phyloP scores from a whole-genome alignment of 2,888 invertebrate species.

The Caenorhabditis sp. region DNA sequence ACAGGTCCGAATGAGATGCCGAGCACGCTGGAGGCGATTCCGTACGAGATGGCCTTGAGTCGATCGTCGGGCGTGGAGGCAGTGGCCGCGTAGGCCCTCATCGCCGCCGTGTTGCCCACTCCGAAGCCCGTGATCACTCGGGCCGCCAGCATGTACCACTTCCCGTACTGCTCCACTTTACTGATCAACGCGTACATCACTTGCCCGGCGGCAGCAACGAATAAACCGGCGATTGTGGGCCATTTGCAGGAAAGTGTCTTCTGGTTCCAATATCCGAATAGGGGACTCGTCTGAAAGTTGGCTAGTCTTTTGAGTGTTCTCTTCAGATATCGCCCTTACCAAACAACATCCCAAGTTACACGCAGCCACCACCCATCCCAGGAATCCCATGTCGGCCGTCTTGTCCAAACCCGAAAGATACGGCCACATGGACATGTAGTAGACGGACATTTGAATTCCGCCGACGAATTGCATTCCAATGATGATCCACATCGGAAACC shows the following conservation, averaged over 20 bases:
- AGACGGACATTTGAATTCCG: conserved; percentile 53
- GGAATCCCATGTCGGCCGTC: conserved; percentile 37
- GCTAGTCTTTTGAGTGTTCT: too few species aligned
- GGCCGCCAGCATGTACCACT: conserved; percentile 59
- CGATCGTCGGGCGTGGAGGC: conserved; percentile 59
- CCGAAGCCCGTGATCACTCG: conserved; percentile 59
- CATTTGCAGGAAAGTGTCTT: conserved; percentile 47
- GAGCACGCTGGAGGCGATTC: conserved; percentile 59
- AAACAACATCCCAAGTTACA: conserved; percentile 56
- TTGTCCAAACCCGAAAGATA: conserved; percentile 31
- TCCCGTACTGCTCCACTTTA: conserved; percentile 2
- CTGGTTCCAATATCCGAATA: conserved; percentile 61
- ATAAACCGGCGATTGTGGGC: conserved; percentile 51
- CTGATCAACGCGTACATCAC: conserved; percentile 47
- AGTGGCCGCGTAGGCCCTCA: conserved; percentile 58
- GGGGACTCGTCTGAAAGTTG: conserved; percentile 38
- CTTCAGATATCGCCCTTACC: too few species aligned
- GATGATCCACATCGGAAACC: conserved; percentile 53
- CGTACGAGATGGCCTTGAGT: conserved; percentile 55
- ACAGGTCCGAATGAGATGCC: conserved; percentile 62
- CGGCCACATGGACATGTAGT: conserved; percentile 60
- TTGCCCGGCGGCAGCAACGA: conserved; percentile 47
- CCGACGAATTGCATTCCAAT: conserved; percentile 44
- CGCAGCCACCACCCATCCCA: conserved; percentile 61
- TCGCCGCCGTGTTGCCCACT: conserved; percentile 53